Evolutionary conservation across 2,888 invertebrate genomes (phyloP).

Genomic region (Eristalis pertinax): DNA sequence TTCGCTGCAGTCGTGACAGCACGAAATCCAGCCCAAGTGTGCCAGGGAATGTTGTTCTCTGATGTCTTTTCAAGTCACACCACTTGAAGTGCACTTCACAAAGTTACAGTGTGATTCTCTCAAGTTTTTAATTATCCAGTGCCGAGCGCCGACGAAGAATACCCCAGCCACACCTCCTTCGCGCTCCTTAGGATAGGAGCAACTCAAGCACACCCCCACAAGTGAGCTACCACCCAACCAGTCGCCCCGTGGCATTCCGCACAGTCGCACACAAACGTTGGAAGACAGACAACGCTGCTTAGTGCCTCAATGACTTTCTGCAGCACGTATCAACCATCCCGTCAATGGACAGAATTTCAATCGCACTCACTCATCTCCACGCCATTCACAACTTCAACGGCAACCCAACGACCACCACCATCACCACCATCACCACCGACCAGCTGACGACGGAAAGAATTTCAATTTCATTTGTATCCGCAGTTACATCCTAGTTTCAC

Average conservation of each 20-base stretch:
- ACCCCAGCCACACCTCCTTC: not conserved
- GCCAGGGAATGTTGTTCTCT: not conserved
- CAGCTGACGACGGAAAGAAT: slow-evolving; percentile 20
- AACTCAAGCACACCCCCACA: not conserved
- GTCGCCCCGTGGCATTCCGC: not conserved
- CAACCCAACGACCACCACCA: not conserved
- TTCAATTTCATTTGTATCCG: slow-evolving; percentile 40
- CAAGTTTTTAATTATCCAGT: not conserved
- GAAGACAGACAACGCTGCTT: slow-evolving; percentile 15
- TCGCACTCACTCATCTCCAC: slow-evolving; percentile 21
- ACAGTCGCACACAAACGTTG: not conserved
- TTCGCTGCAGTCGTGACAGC: not conserved
- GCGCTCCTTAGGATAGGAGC: not conserved
- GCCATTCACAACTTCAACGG: not conserved
- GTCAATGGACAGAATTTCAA: slow-evolving; percentile 50
- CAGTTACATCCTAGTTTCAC: slow-evolving; percentile 26
- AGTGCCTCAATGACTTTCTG: slow-evolving; percentile 59
- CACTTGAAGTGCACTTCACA: not conserved
- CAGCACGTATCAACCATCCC: slow-evolving; percentile 44
- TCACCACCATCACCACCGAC: not conserved
- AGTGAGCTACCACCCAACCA: not conserved
- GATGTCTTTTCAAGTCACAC: not conserved
- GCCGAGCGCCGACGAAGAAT: not conserved
- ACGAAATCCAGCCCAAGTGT: not conserved
- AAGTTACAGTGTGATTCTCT: not conserved